Base-by-base conservation (phyloP, 2,888 invertebrate species). In the Electrophaes corylata region DNA sequence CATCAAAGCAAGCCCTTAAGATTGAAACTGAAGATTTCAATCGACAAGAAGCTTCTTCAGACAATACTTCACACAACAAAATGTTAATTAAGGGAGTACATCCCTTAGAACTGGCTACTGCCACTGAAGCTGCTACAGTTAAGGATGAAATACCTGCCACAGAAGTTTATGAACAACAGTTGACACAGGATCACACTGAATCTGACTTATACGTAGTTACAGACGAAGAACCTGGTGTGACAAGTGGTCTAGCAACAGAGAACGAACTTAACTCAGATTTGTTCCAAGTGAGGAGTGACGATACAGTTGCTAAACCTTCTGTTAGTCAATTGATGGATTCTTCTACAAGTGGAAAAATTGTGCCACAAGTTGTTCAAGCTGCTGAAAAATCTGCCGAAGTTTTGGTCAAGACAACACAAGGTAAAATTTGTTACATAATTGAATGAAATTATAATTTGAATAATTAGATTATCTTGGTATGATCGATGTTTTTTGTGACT, bases 371-470 rank as follows among this genome's bases (percentile, higher is more conserved):
- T 16, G 23, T 16, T 4, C 35, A 37, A 11, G 16, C 19, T 29
- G 20, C 26, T 33, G 31, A 12, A 31, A 39, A 20, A 40, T 31
- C 49, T 16, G 26, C 26, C 14, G 43, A 54, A 29, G 41, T 4
- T 20, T 4, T 33, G 20, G 5, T 11, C 16, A 19, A 31, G 4
- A 31, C 14, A 26, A 19, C 18, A 41, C 4, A 39, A 57, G 57
- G 57, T 57, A 51, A 35, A 19, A 20, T 14, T 4, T 3, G 10
- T 29, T 37, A 37, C 1, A 16, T 35, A 35, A 2, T 5, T 35
- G 4, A 14, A 6, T 35, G 12, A n/a, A 10, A n/a, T n/a, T n/a
- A n/a, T n/a, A n/a, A n/a, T n/a, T n/a, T n/a, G n/a, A n/a, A n/a
- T n/a, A n/a, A n/a, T n/a, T n/a, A n/a, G n/a, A n/a, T n/a, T n/a